Base-by-base conservation (phyloP, 2,888 invertebrate genomes). In the Nomada hirtipes region DNA sequence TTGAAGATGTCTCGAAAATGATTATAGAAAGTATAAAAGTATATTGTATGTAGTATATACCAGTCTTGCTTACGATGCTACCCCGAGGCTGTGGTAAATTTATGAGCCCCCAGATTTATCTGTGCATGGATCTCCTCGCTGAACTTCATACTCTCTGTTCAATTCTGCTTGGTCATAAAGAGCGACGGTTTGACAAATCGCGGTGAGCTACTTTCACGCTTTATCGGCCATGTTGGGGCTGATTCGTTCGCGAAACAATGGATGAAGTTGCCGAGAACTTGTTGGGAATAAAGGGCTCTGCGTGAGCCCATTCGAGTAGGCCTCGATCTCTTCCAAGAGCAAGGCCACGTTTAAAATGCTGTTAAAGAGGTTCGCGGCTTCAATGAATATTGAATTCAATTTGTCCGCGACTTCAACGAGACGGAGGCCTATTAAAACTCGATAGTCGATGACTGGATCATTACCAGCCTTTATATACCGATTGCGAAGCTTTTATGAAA, bases 121-220 rank as follows among this genome's bases (percentile, higher is more conserved):
- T 64, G 67, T 52, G 29, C 52, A 50, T 74, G 50, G 36, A 68
- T 65, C 47, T 71, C 65, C 4, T 15, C 18, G 59, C 4, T 26
- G 61, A 70, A 55, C 74, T 74, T 74, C n/a, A 57, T 77, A 52
- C n/a, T 18, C 29, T 52, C 18, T 29, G 71, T 69, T 70, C 65
- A 36, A 79, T 76, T 69, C n/a, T 44, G 69, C 11, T 4, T 42
- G 64, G n/a, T 26, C 9, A 18, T 47, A 53, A 42, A 52, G 67
- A 29, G 29, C 59, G 60, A 61, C 65, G 44, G 68, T 61, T 50
- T 50, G 65, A 67, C 68, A 69, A 60, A 69, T 74, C 74, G 59
- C n/a, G 53, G 72, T 47, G 61, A 77, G 67, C 78, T 68, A 83
- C 73, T 83, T 83, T 78, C 78, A 60, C 74, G 75, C 60, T 72